Evolutionary conservation across 2,888 invertebrate species (phyloP).

Genomic region (Tetramorium bicarinatum): DNA sequence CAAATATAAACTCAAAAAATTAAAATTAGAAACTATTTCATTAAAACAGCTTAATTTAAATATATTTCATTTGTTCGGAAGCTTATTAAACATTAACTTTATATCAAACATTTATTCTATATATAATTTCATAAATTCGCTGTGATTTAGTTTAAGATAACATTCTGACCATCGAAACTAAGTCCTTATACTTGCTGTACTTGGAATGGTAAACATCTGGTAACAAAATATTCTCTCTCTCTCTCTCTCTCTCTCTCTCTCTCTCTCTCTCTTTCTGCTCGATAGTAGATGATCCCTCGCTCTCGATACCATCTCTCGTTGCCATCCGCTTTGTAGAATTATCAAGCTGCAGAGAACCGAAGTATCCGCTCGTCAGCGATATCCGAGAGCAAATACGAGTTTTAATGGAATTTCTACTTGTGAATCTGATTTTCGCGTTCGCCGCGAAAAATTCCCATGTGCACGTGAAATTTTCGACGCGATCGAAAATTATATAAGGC

Average conservation of each 20-base stretch:
- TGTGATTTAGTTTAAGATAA: conserved; percentile 18
- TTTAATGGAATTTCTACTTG: conserved; percentile 71
- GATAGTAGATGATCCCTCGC: conserved; percentile 19
- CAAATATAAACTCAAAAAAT: neutral
- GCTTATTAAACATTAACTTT: neutral
- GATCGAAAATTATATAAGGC: neutral
- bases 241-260: neutral
- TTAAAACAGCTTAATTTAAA: neutral
- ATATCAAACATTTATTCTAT: neutral
- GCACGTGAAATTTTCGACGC: neutral
- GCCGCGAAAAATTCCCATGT: conserved; percentile 24
- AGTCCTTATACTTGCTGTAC: neutral
- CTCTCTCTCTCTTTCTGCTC: too few relatives aligned
- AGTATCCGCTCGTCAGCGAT: conserved; percentile 43
- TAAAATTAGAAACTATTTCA: neutral
- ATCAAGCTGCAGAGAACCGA: neutral
- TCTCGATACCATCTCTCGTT: conserved; percentile 22
- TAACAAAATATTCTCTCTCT: conserved; percentile 7
- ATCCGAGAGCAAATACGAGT: conserved; percentile 62
- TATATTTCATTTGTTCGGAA: neutral
- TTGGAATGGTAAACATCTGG: conserved; percentile 14
- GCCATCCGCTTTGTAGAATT: conserved; percentile 38
- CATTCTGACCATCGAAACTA: neutral
- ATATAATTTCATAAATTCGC: conserved; percentile 2
- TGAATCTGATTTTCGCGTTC: conserved; percentile 58